Evolutionary conservation across 2,797 vertebrate genomes (phyloP).

Genomic region (Coccyzus lansbergi): DNA sequence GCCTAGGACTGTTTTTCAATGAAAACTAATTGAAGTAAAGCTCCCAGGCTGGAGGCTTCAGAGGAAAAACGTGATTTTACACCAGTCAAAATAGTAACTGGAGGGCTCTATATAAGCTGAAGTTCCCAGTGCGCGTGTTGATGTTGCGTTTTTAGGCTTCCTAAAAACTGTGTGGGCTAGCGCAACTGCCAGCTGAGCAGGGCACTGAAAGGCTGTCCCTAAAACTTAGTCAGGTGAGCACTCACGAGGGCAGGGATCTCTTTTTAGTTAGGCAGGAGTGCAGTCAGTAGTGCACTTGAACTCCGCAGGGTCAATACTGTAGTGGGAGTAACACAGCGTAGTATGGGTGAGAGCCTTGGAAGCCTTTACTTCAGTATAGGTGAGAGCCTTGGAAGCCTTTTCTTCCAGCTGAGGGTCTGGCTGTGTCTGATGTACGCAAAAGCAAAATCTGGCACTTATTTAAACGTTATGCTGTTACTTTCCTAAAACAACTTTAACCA

Average conservation of each 20-base stretch:
- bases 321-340: neutral
- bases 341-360: neutral
- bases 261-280: neutral
- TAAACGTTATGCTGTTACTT: neutral
- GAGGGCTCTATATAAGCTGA: neutral
- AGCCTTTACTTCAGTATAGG: neutral
- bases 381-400: neutral
- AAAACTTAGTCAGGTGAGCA: neutral
- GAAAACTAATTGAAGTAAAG: neutral
- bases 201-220: neutral
- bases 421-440: neutral
- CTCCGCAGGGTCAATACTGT: rapidly evolving
- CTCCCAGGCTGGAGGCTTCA: neutral
- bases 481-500: neutral
- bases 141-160: slow-evolving; percentile 3
- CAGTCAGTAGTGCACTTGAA: neutral
- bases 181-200: neutral
- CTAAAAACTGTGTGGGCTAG: neutral
- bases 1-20: neutral
- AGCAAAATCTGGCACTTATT: neutral
- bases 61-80: neutral
- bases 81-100: neutral
- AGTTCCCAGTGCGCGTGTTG: neutral
- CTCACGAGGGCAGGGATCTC: neutral
- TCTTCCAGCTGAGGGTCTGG: neutral